Conservation (phyloP, 2,797 vertebrate species). For the Sebastes matsubarae region DNA sequence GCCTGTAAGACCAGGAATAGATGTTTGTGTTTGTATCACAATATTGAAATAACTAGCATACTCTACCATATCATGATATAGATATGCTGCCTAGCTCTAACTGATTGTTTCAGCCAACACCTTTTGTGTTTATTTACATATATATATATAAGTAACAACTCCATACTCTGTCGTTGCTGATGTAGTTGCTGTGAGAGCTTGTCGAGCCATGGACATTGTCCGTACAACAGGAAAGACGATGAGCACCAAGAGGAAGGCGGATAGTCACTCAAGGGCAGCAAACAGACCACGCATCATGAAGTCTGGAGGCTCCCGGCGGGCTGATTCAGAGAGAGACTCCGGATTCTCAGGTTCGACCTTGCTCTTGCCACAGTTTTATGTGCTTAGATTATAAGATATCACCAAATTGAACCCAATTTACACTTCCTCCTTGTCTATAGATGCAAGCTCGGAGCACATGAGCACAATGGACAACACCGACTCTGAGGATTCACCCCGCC, state of each 20-base stretch:
- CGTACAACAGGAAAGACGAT: slow-evolving; percentile 54
- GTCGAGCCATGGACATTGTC: background rate
- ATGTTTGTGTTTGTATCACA: too few relatives aligned
- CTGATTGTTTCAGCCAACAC: background rate
- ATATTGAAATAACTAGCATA: background rate
- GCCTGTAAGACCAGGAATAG: background rate
- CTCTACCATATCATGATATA: background rate
- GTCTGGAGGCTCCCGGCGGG: slow-evolving; percentile 43
- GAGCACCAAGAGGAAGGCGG: slow-evolving; percentile 76
- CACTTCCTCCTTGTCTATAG: slow-evolving; percentile 58
- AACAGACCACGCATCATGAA: slow-evolving; percentile 62
- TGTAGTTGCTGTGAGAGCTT: slow-evolving; percentile 28
- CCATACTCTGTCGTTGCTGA: background rate
- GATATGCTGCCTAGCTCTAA: background rate
- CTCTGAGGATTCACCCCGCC: slow-evolving; percentile 79
- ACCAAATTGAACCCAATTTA: background rate
- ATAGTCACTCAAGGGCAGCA: slow-evolving; percentile 44
- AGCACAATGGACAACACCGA: slow-evolving; percentile 85
- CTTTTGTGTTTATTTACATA: background rate
- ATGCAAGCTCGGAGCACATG: slow-evolving; percentile 87
- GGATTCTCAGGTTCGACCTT: slow-evolving; percentile 89
- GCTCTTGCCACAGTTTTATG: background rate
- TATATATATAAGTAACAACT: too few relatives aligned
- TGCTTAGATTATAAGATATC: background rate
- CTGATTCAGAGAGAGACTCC: slow-evolving; percentile 91